Percentiles rank a stretch among this genome's conserved stretches.
Evolutionary conservation across 2,113 vertebrate genomes (phyloP).

Genomic region (Argyrosomus japonicus): DNA sequence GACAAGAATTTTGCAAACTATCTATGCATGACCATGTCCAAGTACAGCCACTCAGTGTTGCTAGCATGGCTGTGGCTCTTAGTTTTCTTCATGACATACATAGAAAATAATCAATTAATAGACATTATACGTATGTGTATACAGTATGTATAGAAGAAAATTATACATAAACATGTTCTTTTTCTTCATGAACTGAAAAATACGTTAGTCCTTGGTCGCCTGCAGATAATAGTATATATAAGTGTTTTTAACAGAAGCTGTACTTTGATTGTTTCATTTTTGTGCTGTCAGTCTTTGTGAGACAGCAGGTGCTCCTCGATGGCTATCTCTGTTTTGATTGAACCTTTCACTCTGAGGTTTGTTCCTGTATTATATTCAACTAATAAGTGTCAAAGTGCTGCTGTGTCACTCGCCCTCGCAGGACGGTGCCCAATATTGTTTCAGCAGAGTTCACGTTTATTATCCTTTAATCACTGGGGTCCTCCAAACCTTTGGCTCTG

Average conservation of each 20-base stretch:
- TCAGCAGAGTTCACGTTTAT: conserved; percentile 62
- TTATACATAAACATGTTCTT: not conserved
- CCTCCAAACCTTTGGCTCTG: conserved; percentile 29
- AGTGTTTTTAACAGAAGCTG: not conserved
- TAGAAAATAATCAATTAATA: too few species aligned
- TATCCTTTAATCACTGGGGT: conserved; percentile 68
- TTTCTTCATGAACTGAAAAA: not conserved
- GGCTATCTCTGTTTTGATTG: conserved; percentile 7
- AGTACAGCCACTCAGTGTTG: too few species aligned
- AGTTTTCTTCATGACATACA: too few species aligned
- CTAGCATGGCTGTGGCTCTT: too few species aligned
- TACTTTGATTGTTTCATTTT: not conserved
- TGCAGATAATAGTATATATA: not conserved
- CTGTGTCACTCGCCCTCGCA: conserved; percentile 24
- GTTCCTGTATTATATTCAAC: conserved; percentile 29
- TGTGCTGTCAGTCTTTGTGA: not conserved
- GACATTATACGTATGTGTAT: too few species aligned
- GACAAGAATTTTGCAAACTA: too few species aligned
- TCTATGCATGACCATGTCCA: too few species aligned
- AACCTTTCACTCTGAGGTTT: conserved; percentile 12
- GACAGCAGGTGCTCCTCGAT: conserved; percentile 20
- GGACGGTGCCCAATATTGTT: conserved; percentile 41
- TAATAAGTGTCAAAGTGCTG: conserved; percentile 51
- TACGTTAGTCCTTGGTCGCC: not conserved
- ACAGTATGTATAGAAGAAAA: not conserved